Base-by-base conservation (phyloP, 2,797 vertebrate species). In the Coendou prehensilis region DNA sequence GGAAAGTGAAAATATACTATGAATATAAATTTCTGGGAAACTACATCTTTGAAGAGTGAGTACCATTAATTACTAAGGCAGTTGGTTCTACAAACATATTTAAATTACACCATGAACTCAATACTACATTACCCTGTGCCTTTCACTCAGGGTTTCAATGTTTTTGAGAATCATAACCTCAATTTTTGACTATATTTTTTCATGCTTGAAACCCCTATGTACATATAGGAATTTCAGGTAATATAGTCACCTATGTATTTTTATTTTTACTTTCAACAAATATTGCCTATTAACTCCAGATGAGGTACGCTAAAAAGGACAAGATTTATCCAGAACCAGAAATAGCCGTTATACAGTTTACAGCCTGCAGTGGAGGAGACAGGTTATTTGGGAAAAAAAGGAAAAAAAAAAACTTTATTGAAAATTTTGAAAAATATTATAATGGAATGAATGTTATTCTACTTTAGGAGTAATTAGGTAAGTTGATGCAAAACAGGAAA, bases 41-140 rank as follows among this genome's bases (percentile, higher is more conserved):
- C 15, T 3, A 13, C 10, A 52, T 57, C 33, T 91, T 23, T 73
- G 17, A 80, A 95, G 41, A 91, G 37, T 47, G 3, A n/a, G 1
- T 1, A 28, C 5, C 0, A 57, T 71, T 50, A 50, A 18, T 45
- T 41, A 54, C 14, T 26, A 80, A 73, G 15, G 87, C 1, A 11
- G 1, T 52, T 67, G 22, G 5, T 78, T 81, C 37, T 69, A 9
- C 2, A 47, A 81, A 87, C 5, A 78, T 23, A 61, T 41, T 54
- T 54, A 56, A 5, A 71, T 4, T 23, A 67, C 18, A 20, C 15
- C 64, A n/a, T 30, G 5, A 85, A 8, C 9, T 23, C 13, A 1
- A 1, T 14, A 10, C 13, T 23, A 33, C n/a, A 9, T 2, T n/a
- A 6, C 15, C 4, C 9, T 61, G 2, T 22, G 9, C 2, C 47